Conservation (phyloP, 2,113 vertebrate genomes). For the Antigone vipio region DNA sequence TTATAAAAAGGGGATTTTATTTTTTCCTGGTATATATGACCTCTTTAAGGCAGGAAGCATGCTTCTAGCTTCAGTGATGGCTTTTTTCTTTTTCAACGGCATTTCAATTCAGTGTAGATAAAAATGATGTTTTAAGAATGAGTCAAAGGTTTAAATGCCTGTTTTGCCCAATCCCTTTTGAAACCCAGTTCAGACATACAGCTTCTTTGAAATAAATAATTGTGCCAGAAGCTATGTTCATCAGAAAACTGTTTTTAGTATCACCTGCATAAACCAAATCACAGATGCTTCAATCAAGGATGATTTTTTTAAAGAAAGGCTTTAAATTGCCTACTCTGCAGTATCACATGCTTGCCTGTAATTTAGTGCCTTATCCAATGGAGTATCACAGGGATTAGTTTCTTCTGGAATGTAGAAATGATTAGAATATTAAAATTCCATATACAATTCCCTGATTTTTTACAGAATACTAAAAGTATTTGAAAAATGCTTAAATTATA, state of each 20-base stretch:
- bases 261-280: constrained; percentile 21
- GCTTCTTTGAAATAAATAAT: not conserved
- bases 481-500: not conserved
- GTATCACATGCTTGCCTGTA: not conserved
- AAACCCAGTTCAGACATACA: not conserved
- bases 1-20: not conserved
- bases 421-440: not conserved
- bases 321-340: not conserved
- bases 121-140: not conserved
- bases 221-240: not conserved
- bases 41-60: not conserved
- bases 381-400: not conserved
- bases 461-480: not conserved
- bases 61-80: not conserved
- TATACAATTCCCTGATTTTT: not conserved
- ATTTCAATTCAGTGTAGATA: not conserved
- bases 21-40: not conserved
- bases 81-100: not conserved
- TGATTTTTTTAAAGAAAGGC: not conserved
- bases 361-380: not conserved
- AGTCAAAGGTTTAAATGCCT: not conserved
- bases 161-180: not conserved
- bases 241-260: not conserved
- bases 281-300: constrained; percentile 15
- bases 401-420: not conserved